Evolutionary conservation across 2,888 invertebrate genomes (phyloP).

Genomic region (Drosophila melanocephala): DNA sequence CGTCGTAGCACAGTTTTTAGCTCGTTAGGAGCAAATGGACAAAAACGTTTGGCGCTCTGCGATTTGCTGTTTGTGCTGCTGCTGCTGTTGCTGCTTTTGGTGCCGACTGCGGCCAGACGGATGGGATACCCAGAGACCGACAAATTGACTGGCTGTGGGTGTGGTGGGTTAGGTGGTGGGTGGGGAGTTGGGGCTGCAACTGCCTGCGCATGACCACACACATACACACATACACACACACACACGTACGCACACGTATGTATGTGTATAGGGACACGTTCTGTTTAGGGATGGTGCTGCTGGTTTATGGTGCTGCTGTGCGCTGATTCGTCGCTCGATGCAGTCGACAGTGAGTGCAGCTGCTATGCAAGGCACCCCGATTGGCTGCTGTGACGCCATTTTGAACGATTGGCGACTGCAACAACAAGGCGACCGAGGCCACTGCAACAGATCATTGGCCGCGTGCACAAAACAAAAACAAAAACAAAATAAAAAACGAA

Average conservation of each 20-base stretch:
- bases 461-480: conserved; percentile 2
- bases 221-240: conserved; percentile 36
- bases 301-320: conserved; percentile 26
- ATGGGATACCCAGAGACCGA: conserved; percentile 39
- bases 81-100: conserved; percentile 56
- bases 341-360: conserved; percentile 58
- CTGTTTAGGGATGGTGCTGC: conserved; percentile 50
- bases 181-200: conserved; percentile 38
- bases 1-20: conserved; percentile 52
- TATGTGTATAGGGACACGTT: conserved; percentile 45
- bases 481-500: neutral
- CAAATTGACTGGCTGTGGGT: conserved; percentile 31
- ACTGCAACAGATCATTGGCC: conserved; percentile 46
- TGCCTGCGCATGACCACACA: conserved; percentile 76
- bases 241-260: conserved; percentile 21
- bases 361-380: conserved; percentile 53
- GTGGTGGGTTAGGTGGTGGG: conserved; percentile 8
- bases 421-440: conserved; percentile 32
- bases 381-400: conserved; percentile 67
- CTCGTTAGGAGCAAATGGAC: conserved; percentile 60
- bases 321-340: conserved; percentile 72
- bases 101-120: conserved; percentile 48
- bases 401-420: conserved; percentile 39
- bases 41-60: conserved; percentile 61
- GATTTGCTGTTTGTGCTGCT: conserved; percentile 57